These are phyloP conservation scores for Anabas testudineus DNA, from an alignment of 2,797 vertebrate genomes.

Conservation along the genomic window DNA sequence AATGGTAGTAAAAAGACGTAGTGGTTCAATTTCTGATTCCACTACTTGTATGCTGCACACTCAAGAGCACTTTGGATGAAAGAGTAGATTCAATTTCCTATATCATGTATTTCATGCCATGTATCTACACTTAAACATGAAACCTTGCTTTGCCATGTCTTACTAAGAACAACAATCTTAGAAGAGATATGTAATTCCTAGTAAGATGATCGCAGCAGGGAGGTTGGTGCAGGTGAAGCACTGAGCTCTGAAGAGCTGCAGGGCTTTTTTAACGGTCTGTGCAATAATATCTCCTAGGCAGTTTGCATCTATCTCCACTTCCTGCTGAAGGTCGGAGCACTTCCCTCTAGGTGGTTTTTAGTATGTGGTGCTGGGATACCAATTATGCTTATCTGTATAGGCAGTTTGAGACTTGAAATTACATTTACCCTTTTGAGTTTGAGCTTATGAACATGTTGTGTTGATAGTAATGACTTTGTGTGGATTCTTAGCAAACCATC, in stretches of 20 bases:
- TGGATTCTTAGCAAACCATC: too few relatives aligned
- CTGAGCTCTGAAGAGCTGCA: neutral
- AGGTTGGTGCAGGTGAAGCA: neutral
- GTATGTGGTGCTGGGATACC: neutral
- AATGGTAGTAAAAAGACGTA: too few relatives aligned
- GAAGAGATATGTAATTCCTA: neutral
- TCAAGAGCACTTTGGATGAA: too few relatives aligned
- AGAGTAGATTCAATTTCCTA: too few relatives aligned
- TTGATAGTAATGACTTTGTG: too few relatives aligned
- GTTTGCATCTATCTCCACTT: neutral
- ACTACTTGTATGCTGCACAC: too few relatives aligned
- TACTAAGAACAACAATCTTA: neutral
- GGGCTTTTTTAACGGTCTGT: neutral
- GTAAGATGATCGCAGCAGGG: neutral
- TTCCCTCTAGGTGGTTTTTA: neutral
- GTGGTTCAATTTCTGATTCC: too few relatives aligned
- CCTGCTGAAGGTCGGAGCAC: neutral
- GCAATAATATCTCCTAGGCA: neutral
- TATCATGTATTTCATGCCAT: too few relatives aligned
- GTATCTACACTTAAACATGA: neutral
- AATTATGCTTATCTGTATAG: neutral
- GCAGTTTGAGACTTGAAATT: neutral
- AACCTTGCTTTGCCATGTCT: neutral
- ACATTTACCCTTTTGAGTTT: neutral
- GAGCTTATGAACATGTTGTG: neutral